A percentile compares a stretch with the other conserved stretches of the same genome.
Conservation (phyloP, 2,888 invertebrate genomes). For the Carterocephalus palaemon region DNA sequence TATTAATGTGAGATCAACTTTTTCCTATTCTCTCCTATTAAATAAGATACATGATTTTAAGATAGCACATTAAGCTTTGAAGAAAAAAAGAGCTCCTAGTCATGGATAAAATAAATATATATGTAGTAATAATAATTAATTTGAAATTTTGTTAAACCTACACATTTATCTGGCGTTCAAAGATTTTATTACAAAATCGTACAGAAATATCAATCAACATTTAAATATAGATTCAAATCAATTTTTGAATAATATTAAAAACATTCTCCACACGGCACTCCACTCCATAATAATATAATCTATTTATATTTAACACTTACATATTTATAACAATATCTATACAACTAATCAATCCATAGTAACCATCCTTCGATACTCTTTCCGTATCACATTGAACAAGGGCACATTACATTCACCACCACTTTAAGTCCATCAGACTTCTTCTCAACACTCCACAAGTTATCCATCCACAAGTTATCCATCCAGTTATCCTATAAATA, state of each 20-base stretch:
- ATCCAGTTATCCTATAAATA: slow-evolving; percentile 32
- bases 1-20: slow-evolving; percentile 64
- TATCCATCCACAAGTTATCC: slow-evolving; percentile 28
- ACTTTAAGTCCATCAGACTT: slow-evolving; percentile 41
- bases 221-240: slow-evolving; percentile 46
- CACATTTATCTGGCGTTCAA: slow-evolving; percentile 28
- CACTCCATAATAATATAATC: slow-evolving; percentile 58
- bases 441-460: slow-evolving; percentile 36
- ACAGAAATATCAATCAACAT: slow-evolving; percentile 35
- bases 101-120: slow-evolving; percentile 39
- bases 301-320: slow-evolving; percentile 72
- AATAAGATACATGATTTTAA: slow-evolving; percentile 36
- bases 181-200: slow-evolving; percentile 19
- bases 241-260: slow-evolving; percentile 73
- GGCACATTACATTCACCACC: slow-evolving; percentile 50
- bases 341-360: slow-evolving; percentile 54
- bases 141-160: slow-evolving; percentile 44
- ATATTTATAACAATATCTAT: slow-evolving; percentile 58
- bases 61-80: slow-evolving; percentile 36
- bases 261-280: slow-evolving; percentile 51
- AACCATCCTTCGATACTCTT: slow-evolving; percentile 42
- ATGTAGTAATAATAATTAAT: slow-evolving; percentile 39
- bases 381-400: slow-evolving; percentile 65
- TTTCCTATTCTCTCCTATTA: slow-evolving; percentile 51
- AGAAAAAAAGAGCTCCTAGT: slow-evolving; percentile 31